Evolutionary conservation across 1,140 invertebrate genomes (phyloP), one percentile per base, ranked within the genome.

Genomic region (Chymomyza costata): DNA sequence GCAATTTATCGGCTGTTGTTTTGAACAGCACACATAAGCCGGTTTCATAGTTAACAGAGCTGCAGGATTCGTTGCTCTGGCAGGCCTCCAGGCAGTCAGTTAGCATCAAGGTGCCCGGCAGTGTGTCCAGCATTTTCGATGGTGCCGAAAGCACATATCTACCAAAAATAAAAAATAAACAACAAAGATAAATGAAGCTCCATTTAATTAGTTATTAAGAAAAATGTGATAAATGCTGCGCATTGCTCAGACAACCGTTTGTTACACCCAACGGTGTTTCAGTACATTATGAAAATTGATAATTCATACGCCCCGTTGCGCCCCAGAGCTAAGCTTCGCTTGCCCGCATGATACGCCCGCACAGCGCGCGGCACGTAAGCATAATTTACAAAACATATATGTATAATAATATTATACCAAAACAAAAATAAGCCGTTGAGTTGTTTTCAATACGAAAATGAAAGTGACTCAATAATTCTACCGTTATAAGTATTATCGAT

Each of bases 1-100:
- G 94, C 85, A 94, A 89, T 86, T 92, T 91, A 86, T 95, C 93
- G 65, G 95, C 94, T 81, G 94, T 94, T 18, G 94, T 93, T 83
- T 92, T 92, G 89, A 97, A 97, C 37, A 97, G 90, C 56, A 97
- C 94, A 87, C 96, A 97, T 16, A 97, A 91, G 39, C 95, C 96
- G 45, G 96, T 97, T 89, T 97, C 96, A 88, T 96, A 97, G 89
- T 97, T 97, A 87, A 97, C 93, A 56, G 95, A 91, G 81, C 92
- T 91, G 87, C 96, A 97, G 63, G 92, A 92, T 86, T 94, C 91
- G 87, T 96, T 97, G 66, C 90, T 89, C 84, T 95, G 93, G 87
- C 96, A 97, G 66, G 92, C 92, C 87, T 95, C 93, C 55, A 97
- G 89, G 87, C 96, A 97, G 86, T 97, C 95, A 70, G 94, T 95